Base-by-base conservation (phyloP, 2,797 vertebrate genomes). In the Chelonia mydas region DNA sequence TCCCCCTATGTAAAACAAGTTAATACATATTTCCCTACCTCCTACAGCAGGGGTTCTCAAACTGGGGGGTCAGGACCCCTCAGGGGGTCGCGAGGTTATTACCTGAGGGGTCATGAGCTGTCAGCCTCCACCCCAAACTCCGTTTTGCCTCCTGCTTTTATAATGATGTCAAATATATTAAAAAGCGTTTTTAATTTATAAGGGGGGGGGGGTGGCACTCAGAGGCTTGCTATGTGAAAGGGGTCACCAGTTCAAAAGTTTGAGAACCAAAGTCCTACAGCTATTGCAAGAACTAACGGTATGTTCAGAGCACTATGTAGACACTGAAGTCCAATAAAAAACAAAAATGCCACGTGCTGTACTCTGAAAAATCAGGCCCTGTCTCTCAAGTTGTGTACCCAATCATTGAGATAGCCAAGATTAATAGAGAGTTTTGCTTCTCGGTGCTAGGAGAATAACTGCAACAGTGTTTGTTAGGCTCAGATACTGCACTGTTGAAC, bases 361-460 rank as follows among this genome's bases (percentile, higher is more conserved):
- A 59, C 2, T 10, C 49, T 50, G 17, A 84, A 78, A 80, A 65
- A 0, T 68, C n/a, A 8, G 90, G 50, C 23, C 72, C 5, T 0
- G 27, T 50, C 86, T 13, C 23, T 65, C 3, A 84, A 25, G 25
- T 49, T 54, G 86, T 28, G 41, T 28, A 88, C 37, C 1, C 82
- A 94, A 13, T 2, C 83, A 80, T 21, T 8, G 78, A 89, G 49
- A 83, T 1, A 65, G 1, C 55, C 11, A 10, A n/a, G n/a, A 49
- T 25, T 9, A 59, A 16, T 49, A n/a, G 23, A 7, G 10, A 25
- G 55, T 86, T n/a, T 77, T 33, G 72, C 28, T 51, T 61, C 3
- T 50, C n/a, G 6, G 83, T 53, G 28, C 31, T 90, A 47, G 21
- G 55, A 86, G 55, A 83, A 57, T 51, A 72, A 72, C 37, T 72